Evolutionary conservation across 2,888 invertebrate species (phyloP).

Genomic region (Cryptocephalus primarius): DNA sequence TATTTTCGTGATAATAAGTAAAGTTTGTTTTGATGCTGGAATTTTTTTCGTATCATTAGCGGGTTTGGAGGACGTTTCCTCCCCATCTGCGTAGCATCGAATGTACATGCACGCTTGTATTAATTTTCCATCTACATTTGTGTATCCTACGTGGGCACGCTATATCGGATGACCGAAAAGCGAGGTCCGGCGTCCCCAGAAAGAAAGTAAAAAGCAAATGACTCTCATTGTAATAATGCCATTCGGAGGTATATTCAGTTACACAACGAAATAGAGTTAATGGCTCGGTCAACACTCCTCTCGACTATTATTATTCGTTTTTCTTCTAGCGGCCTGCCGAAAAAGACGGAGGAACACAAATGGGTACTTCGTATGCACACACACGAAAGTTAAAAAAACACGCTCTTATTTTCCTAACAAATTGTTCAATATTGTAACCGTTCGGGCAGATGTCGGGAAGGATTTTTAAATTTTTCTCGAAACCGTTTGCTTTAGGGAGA

Average conservation of each 20-base stretch:
- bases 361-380: too few relatives aligned
- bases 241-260: not conserved
- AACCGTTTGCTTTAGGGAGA: not conserved
- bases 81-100: too few relatives aligned
- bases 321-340: not conserved
- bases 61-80: too few relatives aligned
- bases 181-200: too few relatives aligned
- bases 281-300: not conserved
- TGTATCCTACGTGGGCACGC: too few relatives aligned
- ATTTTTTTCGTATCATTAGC: too few relatives aligned
- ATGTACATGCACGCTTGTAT: too few relatives aligned
- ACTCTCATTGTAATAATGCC: not conserved
- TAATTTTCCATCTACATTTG: too few relatives aligned
- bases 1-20: too few relatives aligned
- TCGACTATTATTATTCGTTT: not conserved
- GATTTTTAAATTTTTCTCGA: slow-evolving; percentile 8
- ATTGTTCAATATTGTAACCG: slow-evolving; percentile 15
- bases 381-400: slow-evolving; percentile 14
- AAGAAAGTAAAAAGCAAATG: too few relatives aligned
- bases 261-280: not conserved
- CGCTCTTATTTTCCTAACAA: slow-evolving; percentile 16
- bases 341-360: not conserved
- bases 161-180: too few relatives aligned
- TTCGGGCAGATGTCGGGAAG: slow-evolving; percentile 6
- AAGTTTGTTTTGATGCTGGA: too few relatives aligned